phyloP scores from a whole-genome alignment of 1,140 invertebrate genomes.

The Heliconius hewitsoni region DNA sequence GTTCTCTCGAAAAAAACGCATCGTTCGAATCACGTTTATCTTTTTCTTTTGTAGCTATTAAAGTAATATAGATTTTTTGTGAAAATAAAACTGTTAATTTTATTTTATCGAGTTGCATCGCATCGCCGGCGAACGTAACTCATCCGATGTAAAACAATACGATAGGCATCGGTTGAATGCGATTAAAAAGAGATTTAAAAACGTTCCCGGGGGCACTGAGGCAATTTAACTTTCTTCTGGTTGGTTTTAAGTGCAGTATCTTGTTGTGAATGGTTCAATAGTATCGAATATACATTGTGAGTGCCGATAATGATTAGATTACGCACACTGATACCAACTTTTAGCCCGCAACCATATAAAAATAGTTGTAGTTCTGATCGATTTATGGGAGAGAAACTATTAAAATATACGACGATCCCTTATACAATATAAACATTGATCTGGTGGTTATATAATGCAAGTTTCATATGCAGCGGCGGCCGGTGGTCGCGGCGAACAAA shows the following conservation, averaged over 20 bases:
- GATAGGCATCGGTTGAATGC: constrained; percentile 65
- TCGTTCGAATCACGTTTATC: constrained; percentile 53
- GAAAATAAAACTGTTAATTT: constrained; percentile 69
- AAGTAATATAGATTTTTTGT: constrained; percentile 65
- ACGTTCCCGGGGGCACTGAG: constrained; percentile 55
- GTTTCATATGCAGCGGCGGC: constrained; percentile 17
- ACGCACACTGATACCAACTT: constrained; percentile 26
- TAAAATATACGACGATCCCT: not conserved
- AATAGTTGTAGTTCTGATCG: not conserved
- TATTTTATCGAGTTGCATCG: constrained; percentile 66
- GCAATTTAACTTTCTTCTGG: constrained; percentile 60
- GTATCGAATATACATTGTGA: constrained; percentile 52
- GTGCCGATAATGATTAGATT: constrained; percentile 38
- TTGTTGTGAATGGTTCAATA: constrained; percentile 62
- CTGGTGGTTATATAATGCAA: constrained; percentile 12
- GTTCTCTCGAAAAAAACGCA: constrained; percentile 54
- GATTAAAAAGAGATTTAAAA: constrained; percentile 72
- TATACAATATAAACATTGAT: not conserved
- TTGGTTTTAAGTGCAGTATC: constrained; percentile 71
- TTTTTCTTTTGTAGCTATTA: constrained; percentile 72
- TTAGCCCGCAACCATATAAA: constrained; percentile 18
- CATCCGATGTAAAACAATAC: constrained; percentile 74
- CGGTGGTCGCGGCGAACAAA: constrained; percentile 43
- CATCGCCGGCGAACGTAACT: constrained; percentile 64
- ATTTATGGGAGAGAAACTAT: not conserved